phyloP scores from a whole-genome alignment of 1,140 invertebrate species.

The Grapholita molesta region DNA sequence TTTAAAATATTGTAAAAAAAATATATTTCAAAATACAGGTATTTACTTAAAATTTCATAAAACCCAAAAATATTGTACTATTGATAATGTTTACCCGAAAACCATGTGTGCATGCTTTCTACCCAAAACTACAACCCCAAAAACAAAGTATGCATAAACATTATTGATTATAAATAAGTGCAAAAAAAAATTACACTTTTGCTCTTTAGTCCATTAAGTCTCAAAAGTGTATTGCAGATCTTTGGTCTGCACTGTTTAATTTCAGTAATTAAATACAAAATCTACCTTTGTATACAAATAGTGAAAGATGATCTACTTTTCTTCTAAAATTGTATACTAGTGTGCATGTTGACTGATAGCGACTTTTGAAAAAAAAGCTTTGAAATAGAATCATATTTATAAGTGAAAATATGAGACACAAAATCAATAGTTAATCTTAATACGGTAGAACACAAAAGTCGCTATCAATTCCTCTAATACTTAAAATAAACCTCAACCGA shows the following conservation, averaged over 20 bases:
- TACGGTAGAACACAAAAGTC: no score
- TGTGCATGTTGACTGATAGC: neutral
- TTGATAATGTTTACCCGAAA: neutral
- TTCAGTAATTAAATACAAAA: no score
- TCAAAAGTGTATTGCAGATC: no score
- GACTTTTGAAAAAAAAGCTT: neutral
- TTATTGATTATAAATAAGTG: no score
- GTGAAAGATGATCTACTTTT: no score
- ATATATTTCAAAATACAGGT: neutral
- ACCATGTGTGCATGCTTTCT: neutral
- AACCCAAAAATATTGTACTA: neutral
- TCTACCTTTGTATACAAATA: no score
- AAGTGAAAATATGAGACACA: constrained; percentile 21
- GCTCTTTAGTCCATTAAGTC: neutral
- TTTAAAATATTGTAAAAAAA: neutral
- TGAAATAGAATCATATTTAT: neutral
- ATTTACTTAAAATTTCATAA: neutral
- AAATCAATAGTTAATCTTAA: no score
- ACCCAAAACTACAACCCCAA: neutral
- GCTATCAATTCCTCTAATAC: neutral
- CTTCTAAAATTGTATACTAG: no score
- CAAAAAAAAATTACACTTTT: neutral
- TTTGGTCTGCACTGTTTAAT: no score
- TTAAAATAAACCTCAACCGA: neutral
- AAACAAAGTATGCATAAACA: neutral